Evolutionary conservation across 2,113 vertebrate genomes (phyloP).

Genomic region (Paraplagusia blochii): DNA sequence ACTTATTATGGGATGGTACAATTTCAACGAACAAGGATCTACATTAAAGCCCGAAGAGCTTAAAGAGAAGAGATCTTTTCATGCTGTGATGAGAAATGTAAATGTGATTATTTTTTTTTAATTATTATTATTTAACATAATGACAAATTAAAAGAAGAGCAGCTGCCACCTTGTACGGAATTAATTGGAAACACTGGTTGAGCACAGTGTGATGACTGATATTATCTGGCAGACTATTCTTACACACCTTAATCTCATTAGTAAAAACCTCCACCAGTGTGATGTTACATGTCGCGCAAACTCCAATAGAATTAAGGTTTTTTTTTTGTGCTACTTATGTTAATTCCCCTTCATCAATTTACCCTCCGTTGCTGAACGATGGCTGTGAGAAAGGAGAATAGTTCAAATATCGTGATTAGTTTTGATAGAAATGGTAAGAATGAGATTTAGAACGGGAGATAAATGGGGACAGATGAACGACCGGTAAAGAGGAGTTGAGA

Average conservation of each 20-base stretch:
- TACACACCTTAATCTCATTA: background rate
- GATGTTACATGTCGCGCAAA: background rate
- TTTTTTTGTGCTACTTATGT: background rate
- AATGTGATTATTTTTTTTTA: background rate
- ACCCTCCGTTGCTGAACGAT: background rate
- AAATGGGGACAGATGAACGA: too few species aligned
- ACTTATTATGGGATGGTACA: too few species aligned
- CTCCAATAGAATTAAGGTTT: background rate
- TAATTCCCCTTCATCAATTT: background rate
- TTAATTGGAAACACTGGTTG: background rate
- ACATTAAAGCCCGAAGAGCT: too few species aligned
- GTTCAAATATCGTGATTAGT: background rate
- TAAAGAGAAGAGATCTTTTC: background rate
- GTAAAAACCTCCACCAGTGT: background rate
- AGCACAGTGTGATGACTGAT: background rate
- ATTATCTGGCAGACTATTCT: background rate
- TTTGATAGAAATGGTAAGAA: too few species aligned
- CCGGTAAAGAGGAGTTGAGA: background rate
- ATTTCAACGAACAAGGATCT: too few species aligned
- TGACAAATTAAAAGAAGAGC: background rate
- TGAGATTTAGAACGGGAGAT: too few species aligned
- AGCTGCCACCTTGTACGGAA: background rate
- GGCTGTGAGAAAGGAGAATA: background rate
- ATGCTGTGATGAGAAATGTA: background rate
- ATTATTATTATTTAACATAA: background rate